Percentiles rank a stretch among this genome's conserved stretches.
These are phyloP conservation scores for Leucoraja ocellata DNA, from an alignment of 2,797 vertebrate species.

Conservation along the genomic window DNA sequence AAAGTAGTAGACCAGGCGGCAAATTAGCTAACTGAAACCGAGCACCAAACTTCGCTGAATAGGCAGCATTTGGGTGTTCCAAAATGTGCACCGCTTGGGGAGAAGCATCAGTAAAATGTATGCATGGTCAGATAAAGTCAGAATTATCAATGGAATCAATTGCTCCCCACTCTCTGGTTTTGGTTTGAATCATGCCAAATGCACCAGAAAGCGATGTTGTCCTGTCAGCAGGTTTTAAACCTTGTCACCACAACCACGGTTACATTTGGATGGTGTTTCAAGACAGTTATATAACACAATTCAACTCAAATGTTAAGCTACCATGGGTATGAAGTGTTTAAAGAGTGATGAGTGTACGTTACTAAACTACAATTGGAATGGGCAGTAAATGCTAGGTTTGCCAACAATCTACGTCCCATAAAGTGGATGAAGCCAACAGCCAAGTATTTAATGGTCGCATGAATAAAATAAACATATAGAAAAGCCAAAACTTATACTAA, in stretches of 20 bases:
- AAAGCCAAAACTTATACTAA: not conserved
- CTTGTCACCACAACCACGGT: not conserved
- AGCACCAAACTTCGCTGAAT: not conserved
- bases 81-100: not conserved
- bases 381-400: too few species aligned
- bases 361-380: too few species aligned
- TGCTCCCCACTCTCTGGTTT: not conserved
- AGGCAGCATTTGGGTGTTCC: not conserved
- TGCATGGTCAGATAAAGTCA: not conserved
- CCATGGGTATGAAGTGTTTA: not conserved
- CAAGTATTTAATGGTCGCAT: too few species aligned
- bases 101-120: not conserved
- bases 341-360: not conserved
- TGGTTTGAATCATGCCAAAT: not conserved
- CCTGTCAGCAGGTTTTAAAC: not conserved
- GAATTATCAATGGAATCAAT: not conserved
- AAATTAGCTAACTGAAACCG: not conserved
- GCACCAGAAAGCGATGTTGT: not conserved
- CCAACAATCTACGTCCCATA: too few species aligned
- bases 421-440: too few species aligned
- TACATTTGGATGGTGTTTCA: not conserved
- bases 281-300: not conserved
- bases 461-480: not conserved
- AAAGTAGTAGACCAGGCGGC: not conserved
- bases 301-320: not conserved